phyloP scores from a whole-genome alignment of 2,888 invertebrate species.

The Ceratothoa steindachneri region DNA sequence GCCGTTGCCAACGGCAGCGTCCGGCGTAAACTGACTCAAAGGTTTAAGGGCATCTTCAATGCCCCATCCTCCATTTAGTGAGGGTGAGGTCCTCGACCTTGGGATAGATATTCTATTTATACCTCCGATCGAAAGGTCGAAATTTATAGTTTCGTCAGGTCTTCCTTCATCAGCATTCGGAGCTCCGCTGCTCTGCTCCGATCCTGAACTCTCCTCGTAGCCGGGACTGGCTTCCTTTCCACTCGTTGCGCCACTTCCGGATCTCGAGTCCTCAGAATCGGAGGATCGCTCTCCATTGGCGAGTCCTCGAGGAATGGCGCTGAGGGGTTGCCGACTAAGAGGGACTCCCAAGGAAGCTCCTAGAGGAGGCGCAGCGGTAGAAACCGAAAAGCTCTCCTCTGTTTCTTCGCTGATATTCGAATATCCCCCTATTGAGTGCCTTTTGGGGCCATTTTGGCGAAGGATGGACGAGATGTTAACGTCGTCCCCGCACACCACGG shows the following conservation, averaged over 20 bases:
- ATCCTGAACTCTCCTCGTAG: slow-evolving; percentile 41
- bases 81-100: slow-evolving; percentile 35
- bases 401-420: not conserved
- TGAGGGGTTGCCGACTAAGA: slow-evolving; percentile 1
- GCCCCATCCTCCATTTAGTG: slow-evolving; percentile 31
- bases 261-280: slow-evolving; percentile 42
- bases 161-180: slow-evolving; percentile 25
- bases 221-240: slow-evolving; percentile 45
- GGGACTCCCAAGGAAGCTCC: not conserved
- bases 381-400: too few species aligned
- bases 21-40: slow-evolving; percentile 25
- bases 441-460: slow-evolving; percentile 29
- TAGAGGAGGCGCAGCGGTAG: not conserved
- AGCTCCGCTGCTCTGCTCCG: slow-evolving; percentile 38
- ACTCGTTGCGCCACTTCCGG: slow-evolving; percentile 38
- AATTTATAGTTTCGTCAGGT: slow-evolving; percentile 16
- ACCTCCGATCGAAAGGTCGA: not conserved
- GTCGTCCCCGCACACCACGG: slow-evolving; percentile 40
- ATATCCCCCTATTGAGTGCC: slow-evolving; percentile 6
- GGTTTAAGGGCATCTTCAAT: slow-evolving; percentile 35
- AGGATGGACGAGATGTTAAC: slow-evolving; percentile 24
- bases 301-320: slow-evolving; percentile 1
- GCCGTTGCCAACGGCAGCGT: slow-evolving; percentile 18
- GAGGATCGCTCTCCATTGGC: slow-evolving; percentile 39
- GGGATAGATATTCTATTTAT: slow-evolving; percentile 14